Percentiles rank a stretch among this genome's conserved stretches.
These are phyloP conservation scores for Adrianichthys oophorus DNA, from an alignment of 2,797 vertebrate species.

Conservation along the genomic window DNA sequence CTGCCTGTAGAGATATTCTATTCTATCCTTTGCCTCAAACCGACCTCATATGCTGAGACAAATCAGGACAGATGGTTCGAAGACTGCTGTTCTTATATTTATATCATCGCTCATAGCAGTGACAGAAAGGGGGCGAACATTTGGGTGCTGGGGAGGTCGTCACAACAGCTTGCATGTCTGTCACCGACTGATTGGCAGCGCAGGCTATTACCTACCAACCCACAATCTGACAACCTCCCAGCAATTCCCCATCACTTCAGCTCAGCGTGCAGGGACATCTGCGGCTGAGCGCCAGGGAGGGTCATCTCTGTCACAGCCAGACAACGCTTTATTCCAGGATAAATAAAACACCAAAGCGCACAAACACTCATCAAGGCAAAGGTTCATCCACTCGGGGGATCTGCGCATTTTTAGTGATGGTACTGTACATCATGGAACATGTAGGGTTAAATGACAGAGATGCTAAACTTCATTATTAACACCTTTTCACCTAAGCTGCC, in stretches of 20 bases:
- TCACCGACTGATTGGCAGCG: conserved; percentile 53
- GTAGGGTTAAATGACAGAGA: conserved; percentile 23
- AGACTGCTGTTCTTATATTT: conserved; percentile 58
- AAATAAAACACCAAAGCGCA: conserved; percentile 48
- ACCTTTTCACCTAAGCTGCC: conserved; percentile 42
- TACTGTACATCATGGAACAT: conserved; percentile 23
- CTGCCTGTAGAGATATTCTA: conserved; percentile 21
- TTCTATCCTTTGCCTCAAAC: conserved; percentile 41
- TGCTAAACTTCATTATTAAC: conserved; percentile 33
- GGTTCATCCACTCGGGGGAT: conserved; percentile 14
- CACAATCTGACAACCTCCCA: conserved; percentile 12
- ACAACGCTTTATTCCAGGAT: conserved; percentile 46
- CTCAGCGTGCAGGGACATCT: conserved; percentile 49
- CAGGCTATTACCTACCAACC: conserved; percentile 16
- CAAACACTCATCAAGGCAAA: conserved; percentile 37
- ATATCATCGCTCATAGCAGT: conserved; percentile 48
- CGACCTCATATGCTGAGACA: conserved; percentile 52
- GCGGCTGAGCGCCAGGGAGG: conserved; percentile 48
- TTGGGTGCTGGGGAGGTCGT: conserved; percentile 24
- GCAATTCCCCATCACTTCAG: conserved; percentile 36
- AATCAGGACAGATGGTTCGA: conserved; percentile 54
- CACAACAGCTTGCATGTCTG: conserved; percentile 41
- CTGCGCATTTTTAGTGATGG: not conserved
- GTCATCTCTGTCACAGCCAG: conserved; percentile 58
- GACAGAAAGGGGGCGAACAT: conserved; percentile 34